Percentiles rank a stretch among this genome's conserved stretches.
Conservation (phyloP, 2,797 vertebrate genomes). For the Urophycis tenuis region DNA sequence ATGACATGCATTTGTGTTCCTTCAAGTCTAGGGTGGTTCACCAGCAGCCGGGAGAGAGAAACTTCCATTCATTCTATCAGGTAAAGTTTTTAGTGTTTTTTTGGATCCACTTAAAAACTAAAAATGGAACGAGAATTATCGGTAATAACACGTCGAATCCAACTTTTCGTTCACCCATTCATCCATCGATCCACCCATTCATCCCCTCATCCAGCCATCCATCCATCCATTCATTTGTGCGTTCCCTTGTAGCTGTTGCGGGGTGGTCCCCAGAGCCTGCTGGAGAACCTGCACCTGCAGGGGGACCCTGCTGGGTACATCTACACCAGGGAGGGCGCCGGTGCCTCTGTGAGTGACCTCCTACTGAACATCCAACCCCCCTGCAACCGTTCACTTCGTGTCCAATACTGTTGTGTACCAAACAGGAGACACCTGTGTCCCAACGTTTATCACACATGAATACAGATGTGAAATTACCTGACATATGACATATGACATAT, state of each 20-base stretch:
- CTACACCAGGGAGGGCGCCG: conserved; percentile 76
- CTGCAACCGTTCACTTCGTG: too few species aligned
- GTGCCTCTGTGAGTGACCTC: conserved; percentile 66
- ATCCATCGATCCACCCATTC: neutral
- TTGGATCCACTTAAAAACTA: too few species aligned
- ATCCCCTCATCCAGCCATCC: neutral
- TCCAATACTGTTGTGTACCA: too few species aligned
- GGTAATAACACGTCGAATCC: too few species aligned
- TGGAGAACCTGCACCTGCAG: conserved; percentile 67
- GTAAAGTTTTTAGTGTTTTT: conserved; percentile 49
- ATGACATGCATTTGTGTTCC: conserved; percentile 21
- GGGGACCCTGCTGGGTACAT: conserved; percentile 68
- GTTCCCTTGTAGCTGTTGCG: conserved; percentile 70
- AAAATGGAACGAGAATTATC: too few species aligned
- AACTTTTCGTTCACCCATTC: neutral
- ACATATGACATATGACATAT: too few species aligned
- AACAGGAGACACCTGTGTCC: too few species aligned
- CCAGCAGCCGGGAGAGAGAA: conserved; percentile 87
- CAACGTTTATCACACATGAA: too few species aligned
- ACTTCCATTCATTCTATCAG: conserved; percentile 94
- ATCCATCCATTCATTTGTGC: neutral
- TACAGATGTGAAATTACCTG: too few species aligned
- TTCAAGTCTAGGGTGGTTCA: conserved; percentile 85
- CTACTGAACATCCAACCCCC: neutral
- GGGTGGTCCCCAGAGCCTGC: conserved; percentile 64